Percentiles rank a stretch among this genome's conserved stretches.
Conservation (phyloP, 2,888 invertebrate species). For the Spilosoma lubricipeda region DNA sequence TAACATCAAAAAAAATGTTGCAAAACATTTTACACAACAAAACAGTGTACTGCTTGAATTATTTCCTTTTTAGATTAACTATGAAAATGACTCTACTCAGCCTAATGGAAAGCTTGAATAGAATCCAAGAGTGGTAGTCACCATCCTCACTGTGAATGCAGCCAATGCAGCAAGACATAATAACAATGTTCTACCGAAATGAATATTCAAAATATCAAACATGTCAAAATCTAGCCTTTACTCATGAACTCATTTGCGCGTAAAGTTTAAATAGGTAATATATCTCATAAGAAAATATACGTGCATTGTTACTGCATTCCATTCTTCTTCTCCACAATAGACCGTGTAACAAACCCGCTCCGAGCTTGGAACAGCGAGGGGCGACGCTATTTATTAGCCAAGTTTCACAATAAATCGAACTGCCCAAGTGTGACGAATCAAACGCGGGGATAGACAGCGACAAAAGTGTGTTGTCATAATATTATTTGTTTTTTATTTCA, state of each 20-base stretch:
- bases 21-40: no score
- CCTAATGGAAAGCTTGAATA: no score
- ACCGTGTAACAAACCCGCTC: slow-evolving; percentile 17
- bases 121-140: no score
- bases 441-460: slow-evolving; percentile 31
- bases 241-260: not conserved
- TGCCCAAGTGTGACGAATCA: slow-evolving; percentile 56
- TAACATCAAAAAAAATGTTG: no score
- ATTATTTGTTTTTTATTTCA: not conserved
- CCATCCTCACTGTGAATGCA: no score
- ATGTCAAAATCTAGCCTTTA: no score
- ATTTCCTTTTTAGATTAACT: no score
- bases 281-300: slow-evolving; percentile 5
- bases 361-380: slow-evolving; percentile 23
- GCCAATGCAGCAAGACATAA: no score
- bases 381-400: slow-evolving; percentile 63
- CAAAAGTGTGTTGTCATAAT: slow-evolving; percentile 20
- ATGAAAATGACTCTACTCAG: no score
- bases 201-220: no score
- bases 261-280: not conserved
- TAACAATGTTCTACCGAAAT: no score
- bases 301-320: slow-evolving; percentile 10
- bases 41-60: no score
- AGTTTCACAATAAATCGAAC: slow-evolving; percentile 65
- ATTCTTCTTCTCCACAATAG: slow-evolving; percentile 15